These are phyloP conservation scores for Amphilophus citrinellus DNA, from an alignment of 2,113 vertebrate species.

Conservation along the genomic window DNA sequence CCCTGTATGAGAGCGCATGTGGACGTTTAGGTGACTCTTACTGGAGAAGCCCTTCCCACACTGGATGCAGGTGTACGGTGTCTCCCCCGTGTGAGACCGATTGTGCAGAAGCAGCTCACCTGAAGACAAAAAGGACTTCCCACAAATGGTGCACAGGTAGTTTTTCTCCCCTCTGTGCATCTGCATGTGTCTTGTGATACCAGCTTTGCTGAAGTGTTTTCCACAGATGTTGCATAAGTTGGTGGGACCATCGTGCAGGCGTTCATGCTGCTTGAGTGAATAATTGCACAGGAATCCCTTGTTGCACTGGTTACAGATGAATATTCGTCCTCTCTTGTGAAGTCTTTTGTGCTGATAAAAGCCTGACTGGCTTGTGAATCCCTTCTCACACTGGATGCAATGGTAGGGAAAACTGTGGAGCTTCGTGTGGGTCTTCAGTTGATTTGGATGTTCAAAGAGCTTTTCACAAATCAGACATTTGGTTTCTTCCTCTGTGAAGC, in stretches of 20 bases:
- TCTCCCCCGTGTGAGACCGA: constrained; percentile 69
- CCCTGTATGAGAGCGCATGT: constrained; percentile 69
- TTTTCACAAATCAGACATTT: constrained; percentile 59
- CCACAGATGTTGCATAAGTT: constrained; percentile 62
- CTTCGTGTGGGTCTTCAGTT: constrained; percentile 61
- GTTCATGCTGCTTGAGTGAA: constrained; percentile 68
- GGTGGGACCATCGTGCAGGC: constrained; percentile 53
- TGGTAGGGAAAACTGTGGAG: constrained; percentile 55
- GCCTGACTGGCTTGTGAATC: constrained; percentile 66
- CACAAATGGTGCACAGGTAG: constrained; percentile 69
- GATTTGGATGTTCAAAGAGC: constrained; percentile 68
- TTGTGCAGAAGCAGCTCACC: constrained; percentile 72
- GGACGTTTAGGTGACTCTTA: constrained; percentile 65
- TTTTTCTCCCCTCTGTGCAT: constrained; percentile 72
- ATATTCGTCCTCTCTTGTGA: constrained; percentile 62
- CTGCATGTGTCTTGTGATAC: constrained; percentile 64
- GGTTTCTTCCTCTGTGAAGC: constrained; percentile 55
- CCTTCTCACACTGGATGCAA: constrained; percentile 71
- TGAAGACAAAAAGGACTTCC: constrained; percentile 70
- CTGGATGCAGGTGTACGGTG: constrained; percentile 67
- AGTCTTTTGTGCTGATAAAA: constrained; percentile 71
- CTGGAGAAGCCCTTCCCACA: constrained; percentile 72
- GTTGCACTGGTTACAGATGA: constrained; percentile 62
- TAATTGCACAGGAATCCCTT: constrained; percentile 66
- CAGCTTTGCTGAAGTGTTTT: constrained; percentile 63